These are phyloP conservation scores for Parelbella ahira DNA, from an alignment of 2,888 invertebrate genomes.

Conservation along the genomic window DNA sequence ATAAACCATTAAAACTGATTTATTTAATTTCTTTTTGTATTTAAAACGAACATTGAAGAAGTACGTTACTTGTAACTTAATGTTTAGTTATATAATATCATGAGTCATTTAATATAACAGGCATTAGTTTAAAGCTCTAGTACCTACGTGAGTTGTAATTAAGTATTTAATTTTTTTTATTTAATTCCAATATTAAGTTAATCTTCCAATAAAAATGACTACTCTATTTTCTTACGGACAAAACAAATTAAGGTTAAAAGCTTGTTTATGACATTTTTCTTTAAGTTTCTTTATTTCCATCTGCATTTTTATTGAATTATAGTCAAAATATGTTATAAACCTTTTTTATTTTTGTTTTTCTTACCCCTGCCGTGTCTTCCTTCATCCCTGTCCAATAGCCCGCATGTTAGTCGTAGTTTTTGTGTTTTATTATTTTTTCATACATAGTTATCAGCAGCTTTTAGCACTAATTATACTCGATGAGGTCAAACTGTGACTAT, in stretches of 20 bases:
- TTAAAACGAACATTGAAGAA: constrained; percentile 72
- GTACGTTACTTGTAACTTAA: constrained; percentile 69
- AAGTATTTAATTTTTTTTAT: constrained; percentile 80
- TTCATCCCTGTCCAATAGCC: constrained; percentile 22
- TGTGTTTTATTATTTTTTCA: no score
- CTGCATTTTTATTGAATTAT: constrained; percentile 81
- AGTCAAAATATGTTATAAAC: constrained; percentile 78
- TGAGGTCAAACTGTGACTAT: no score
- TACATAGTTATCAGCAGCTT: no score
- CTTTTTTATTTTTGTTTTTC: constrained; percentile 49
- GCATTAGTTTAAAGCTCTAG: constrained; percentile 71
- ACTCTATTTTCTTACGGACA: constrained; percentile 66
- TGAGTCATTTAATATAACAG: constrained; percentile 79
- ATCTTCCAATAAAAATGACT: constrained; percentile 72
- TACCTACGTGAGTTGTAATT: constrained; percentile 76
- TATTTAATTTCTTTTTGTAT: constrained; percentile 80
- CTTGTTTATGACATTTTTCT: constrained; percentile 74
- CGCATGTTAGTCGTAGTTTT: no score
- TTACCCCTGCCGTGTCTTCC: no score
- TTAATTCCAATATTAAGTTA: constrained; percentile 75
- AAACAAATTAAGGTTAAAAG: constrained; percentile 71
- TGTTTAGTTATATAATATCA: constrained; percentile 68
- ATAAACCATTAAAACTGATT: constrained; percentile 76
- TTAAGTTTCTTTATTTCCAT: constrained; percentile 78
- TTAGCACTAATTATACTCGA: no score